Base-by-base conservation (phyloP, 2,113 vertebrate species). In the Myodes glareolus region DNA sequence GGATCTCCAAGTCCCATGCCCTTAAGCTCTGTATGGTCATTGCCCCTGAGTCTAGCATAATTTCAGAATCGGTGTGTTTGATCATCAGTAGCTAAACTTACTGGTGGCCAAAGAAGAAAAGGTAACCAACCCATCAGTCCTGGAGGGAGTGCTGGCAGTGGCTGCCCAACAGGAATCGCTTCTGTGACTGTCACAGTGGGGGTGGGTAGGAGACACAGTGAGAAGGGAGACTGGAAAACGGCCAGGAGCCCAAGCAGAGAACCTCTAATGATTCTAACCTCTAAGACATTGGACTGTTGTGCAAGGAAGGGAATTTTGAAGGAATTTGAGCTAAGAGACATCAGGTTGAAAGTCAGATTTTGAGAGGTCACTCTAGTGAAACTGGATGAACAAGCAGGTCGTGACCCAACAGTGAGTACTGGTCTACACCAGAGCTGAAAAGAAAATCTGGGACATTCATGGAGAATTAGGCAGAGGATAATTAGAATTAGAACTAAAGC, bases 21-120 rank as follows among this genome's bases (percentile, higher is more conserved):
- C 42, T 97, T 95, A 72, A 55, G 33, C 6, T 17, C 21, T 55
- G 27, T 33, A 3, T 94, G 31, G 25, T 90, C 82, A 72, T 65
- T 73, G 58, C 42, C 89, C 88, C 50, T 52, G 86, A 70, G 31
- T 61, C 58, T 61, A 68, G 67, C 10, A 45, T n/a, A 33, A 80
- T 73, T 6, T 52, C 50, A 76, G 92, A 72, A 84, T 17, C 52
- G 36, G 39, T 55, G 39, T 72, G 70, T 61, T 95, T 47, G 45
- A 2, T 33, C 4, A 84, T 75, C 36, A n/a, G 88, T 42, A 39
- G 12, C n/a, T 90, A 63, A 75, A 90, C 33, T 65, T 82, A 87
- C 45, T 87, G 81, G 93, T 96, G 82, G 94, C 92, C 92, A 19
- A 0, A 0, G 42, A 94, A 94, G 25, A 78, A 87, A 82, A 75